These are phyloP conservation scores for Athene noctua DNA, from an alignment of 2,113 vertebrate species.

Conservation along the genomic window DNA sequence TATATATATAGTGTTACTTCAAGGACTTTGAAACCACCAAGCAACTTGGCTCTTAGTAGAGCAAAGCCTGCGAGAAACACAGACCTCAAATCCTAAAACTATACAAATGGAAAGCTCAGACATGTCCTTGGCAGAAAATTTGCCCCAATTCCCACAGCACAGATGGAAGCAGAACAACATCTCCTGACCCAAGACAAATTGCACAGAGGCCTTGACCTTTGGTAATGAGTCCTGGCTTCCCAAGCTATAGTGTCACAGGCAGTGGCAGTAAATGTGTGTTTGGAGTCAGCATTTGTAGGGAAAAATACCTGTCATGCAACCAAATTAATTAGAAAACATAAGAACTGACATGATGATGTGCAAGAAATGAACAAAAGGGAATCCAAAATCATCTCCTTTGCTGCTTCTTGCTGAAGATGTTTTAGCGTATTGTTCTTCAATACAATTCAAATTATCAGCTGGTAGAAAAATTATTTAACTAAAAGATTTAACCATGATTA, in stretches of 20 bases:
- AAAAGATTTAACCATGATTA: slow-evolving; percentile 44
- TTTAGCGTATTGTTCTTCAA: slow-evolving; percentile 9
- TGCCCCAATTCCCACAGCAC: not conserved
- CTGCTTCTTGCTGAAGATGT: not conserved
- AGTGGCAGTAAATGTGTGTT: not conserved
- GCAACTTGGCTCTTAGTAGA: not conserved
- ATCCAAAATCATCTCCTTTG: not conserved
- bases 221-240: not conserved
- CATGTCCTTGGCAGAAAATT: not conserved
- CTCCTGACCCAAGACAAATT: not conserved
- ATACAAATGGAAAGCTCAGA: not conserved
- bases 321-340: not conserved
- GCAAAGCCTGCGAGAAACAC: not conserved
- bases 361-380: not conserved
- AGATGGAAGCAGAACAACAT: not conserved
- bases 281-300: not conserved
- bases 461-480: slow-evolving; percentile 47
- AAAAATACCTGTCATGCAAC: not conserved
- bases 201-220: not conserved
- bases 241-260: not conserved
- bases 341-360: not conserved
- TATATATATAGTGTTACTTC: not conserved
- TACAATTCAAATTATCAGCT: slow-evolving; percentile 35
- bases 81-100: not conserved
- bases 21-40: not conserved